Percentiles rank a stretch among this genome's conserved stretches.
These are phyloP conservation scores for Reticulitermes speratus DNA, from an alignment of 1,140 invertebrate species.

Conservation along the genomic window DNA sequence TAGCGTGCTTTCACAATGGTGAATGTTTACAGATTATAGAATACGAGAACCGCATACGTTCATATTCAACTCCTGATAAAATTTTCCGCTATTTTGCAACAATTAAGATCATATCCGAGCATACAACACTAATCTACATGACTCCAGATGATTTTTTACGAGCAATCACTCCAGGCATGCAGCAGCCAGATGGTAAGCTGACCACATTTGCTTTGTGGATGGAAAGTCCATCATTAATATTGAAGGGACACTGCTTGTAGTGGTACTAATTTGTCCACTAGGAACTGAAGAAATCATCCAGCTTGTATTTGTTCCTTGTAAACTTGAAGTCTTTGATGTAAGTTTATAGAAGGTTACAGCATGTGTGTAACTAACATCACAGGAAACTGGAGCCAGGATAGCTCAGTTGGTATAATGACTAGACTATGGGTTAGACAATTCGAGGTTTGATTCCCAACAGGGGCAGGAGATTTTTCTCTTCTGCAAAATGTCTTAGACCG, in stretches of 20 bases:
- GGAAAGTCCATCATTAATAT: background rate
- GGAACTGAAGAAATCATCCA: background rate
- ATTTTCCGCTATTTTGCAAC: conserved; percentile 99
- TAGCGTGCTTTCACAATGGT: conserved; percentile 20
- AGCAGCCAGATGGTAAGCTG: conserved; percentile 91
- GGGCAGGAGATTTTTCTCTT: too few relatives aligned
- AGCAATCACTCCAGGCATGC: conserved; percentile 93
- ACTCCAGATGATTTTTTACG: conserved; percentile 97
- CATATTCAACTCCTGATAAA: conserved; percentile 97
- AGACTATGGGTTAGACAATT: too few relatives aligned
- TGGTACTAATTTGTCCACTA: background rate
- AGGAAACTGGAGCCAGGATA: background rate
- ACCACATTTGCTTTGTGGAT: background rate
- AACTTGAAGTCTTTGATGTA: background rate
- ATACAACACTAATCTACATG: conserved; percentile 88
- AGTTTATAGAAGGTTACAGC: background rate
- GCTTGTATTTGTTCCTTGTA: background rate
- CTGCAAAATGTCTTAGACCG: too few relatives aligned
- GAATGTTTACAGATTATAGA: conserved; percentile 83
- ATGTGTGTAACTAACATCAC: background rate
- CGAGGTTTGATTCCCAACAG: too few relatives aligned
- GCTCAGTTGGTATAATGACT: too few relatives aligned
- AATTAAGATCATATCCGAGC: conserved; percentile 73
- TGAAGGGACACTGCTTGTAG: background rate
- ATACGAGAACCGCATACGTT: conserved; percentile 95